phyloP scores from a whole-genome alignment of 2,888 invertebrate genomes.

The Epinotia demarniana region DNA sequence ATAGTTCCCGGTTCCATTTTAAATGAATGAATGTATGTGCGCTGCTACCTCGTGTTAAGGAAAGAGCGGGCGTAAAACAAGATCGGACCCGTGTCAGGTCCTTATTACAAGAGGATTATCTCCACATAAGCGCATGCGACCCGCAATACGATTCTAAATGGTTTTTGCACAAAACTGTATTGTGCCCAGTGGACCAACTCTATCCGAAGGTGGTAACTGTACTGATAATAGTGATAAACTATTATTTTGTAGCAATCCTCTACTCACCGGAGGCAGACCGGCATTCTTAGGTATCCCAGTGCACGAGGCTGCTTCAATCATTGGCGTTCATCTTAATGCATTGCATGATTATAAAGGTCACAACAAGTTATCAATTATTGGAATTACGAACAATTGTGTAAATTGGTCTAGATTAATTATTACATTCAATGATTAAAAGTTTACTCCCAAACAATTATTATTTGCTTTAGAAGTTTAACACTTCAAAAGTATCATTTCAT shows the following conservation, averaged over 20 bases:
- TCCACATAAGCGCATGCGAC: slow-evolving; percentile 33
- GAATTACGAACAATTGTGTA: neutral
- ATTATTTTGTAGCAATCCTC: too few relatives aligned
- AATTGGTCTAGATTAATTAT: neutral
- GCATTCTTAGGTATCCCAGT: neutral
- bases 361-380: neutral
- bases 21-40: slow-evolving; percentile 8
- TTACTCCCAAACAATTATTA: neutral
- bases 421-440: neutral
- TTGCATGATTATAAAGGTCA: neutral
- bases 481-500: slow-evolving; percentile 15
- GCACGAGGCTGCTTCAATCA: neutral
- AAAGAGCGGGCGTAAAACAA: slow-evolving; percentile 44
- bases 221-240: neutral
- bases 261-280: neutral
- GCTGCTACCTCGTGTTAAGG: slow-evolving; percentile 19
- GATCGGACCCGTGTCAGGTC: slow-evolving; percentile 45
- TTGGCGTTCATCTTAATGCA: neutral
- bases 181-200: neutral
- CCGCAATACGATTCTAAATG: neutral
- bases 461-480: slow-evolving; percentile 21
- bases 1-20: too few relatives aligned
- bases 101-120: slow-evolving; percentile 50
- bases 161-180: slow-evolving; percentile 8
- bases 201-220: neutral